These are phyloP conservation scores for Stenichneumon culpator DNA, from an alignment of 2,888 invertebrate genomes.

Conservation along the genomic window DNA sequence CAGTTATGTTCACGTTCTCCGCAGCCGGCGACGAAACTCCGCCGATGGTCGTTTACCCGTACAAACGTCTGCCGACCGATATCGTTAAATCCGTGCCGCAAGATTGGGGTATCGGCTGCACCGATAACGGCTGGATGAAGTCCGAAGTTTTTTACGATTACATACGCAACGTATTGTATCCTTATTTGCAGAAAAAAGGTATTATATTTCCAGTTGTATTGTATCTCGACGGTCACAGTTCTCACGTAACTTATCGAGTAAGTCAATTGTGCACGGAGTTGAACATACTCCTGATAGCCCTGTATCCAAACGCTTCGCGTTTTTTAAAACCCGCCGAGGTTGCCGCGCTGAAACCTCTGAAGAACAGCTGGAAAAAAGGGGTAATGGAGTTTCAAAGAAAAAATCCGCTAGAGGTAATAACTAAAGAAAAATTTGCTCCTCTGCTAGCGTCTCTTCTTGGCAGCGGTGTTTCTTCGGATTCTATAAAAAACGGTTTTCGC, in stretches of 20 bases:
- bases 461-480: conserved; percentile 48
- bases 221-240: conserved; percentile 79
- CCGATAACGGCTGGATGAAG: conserved; percentile 84
- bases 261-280: conserved; percentile 73
- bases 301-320: conserved; percentile 76
- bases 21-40: conserved; percentile 79
- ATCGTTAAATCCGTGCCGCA: conserved; percentile 78
- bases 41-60: conserved; percentile 81
- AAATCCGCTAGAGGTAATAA: conserved; percentile 70
- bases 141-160: conserved; percentile 82
- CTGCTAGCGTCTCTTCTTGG: conserved; percentile 64
- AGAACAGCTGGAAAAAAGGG: conserved; percentile 70
- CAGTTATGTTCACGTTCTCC: conserved; percentile 82
- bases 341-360: conserved; percentile 71
- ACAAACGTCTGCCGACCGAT: conserved; percentile 79
- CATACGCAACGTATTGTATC: conserved; percentile 78
- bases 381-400: conserved; percentile 70
- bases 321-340: conserved; percentile 76
- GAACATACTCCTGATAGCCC: conserved; percentile 73
- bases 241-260: conserved; percentile 65
- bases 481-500: conserved; percentile 70
- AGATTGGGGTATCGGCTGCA: conserved; percentile 81
- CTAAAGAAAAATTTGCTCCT: conserved; percentile 74
- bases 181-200: conserved; percentile 73
- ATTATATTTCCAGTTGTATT: conserved; percentile 79